Conservation (phyloP, 2,797 vertebrate species). For the Macropodus opercularis region DNA sequence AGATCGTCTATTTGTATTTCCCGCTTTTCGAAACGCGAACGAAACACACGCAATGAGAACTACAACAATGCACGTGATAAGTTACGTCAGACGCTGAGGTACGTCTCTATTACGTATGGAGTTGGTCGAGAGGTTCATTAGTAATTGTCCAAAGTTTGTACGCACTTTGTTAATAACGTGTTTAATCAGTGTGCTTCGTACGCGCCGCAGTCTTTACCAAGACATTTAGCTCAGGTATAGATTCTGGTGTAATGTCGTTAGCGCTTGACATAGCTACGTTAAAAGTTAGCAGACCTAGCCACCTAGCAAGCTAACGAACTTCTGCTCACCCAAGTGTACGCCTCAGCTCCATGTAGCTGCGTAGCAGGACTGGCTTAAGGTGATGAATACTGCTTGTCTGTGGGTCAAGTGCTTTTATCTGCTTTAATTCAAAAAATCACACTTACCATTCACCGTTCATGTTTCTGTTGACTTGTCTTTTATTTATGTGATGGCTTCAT, state of each 20-base stretch:
- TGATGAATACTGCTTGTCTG: background rate
- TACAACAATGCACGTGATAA: constrained; percentile 6
- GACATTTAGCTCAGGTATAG: background rate
- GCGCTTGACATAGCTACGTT: background rate
- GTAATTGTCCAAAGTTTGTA: constrained; percentile 13
- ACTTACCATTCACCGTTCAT: no score
- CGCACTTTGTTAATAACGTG: background rate
- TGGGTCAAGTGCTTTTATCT: no score
- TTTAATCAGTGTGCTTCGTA: background rate
- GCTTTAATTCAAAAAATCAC: no score
- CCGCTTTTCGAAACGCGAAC: background rate
- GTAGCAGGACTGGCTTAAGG: accelerated
- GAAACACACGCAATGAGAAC: background rate
- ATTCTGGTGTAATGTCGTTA: background rate
- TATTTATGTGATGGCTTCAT: background rate
- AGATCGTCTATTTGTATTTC: constrained; percentile 1
- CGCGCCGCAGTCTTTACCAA: accelerated
- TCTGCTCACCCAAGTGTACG: background rate
- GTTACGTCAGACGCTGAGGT: constrained; percentile 17
- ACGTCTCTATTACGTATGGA: background rate
- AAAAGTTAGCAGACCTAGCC: background rate
- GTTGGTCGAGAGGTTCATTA: constrained; percentile 2
- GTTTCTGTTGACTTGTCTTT: background rate
- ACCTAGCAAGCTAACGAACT: constrained; percentile 27
- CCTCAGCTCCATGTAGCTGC: background rate